These are phyloP conservation scores for Tineola bisselliella DNA, from an alignment of 2,888 invertebrate species.

Conservation along the genomic window DNA sequence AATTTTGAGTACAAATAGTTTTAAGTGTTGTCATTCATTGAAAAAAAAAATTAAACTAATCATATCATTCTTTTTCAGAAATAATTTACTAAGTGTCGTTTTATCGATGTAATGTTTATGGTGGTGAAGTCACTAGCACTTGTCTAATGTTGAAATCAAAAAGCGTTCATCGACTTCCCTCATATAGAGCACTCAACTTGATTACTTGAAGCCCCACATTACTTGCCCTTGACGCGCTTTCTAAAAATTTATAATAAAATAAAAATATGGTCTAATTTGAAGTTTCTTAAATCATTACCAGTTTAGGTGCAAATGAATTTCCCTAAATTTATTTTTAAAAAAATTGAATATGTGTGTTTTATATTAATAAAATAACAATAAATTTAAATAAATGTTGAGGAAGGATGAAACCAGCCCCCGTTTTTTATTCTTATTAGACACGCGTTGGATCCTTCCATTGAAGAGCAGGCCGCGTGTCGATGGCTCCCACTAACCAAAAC, in stretches of 20 bases:
- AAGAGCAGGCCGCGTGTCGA: slow-evolving; percentile 20
- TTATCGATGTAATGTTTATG: slow-evolving; percentile 31
- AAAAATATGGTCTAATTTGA: too few relatives aligned
- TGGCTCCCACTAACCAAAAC: slow-evolving; percentile 28
- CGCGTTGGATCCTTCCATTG: slow-evolving; percentile 6
- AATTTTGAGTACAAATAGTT: too few relatives aligned
- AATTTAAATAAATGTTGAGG: neutral
- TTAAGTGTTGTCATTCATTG: too few relatives aligned
- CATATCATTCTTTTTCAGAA: neutral
- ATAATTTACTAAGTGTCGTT: slow-evolving; percentile 41
- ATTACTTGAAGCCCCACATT: slow-evolving; percentile 30
- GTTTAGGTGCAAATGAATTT: too few relatives aligned
- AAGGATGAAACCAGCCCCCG: slow-evolving; percentile 19
- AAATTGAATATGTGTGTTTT: too few relatives aligned
- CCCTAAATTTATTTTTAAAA: too few relatives aligned
- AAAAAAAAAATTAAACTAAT: too few relatives aligned
- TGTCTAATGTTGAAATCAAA: slow-evolving; percentile 49
- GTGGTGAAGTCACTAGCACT: slow-evolving; percentile 28
- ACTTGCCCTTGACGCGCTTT: slow-evolving; percentile 22
- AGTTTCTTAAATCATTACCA: too few relatives aligned
- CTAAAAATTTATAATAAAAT: slow-evolving; percentile 22
- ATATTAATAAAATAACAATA: neutral
- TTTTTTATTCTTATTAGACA: neutral
- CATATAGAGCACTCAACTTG: slow-evolving; percentile 66
- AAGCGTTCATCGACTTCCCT: slow-evolving; percentile 45